Percentiles rank a stretch among this genome's conserved stretches.
phyloP scores from a whole-genome alignment of 1,140 invertebrate species.

The Marisa cornuarietis region DNA sequence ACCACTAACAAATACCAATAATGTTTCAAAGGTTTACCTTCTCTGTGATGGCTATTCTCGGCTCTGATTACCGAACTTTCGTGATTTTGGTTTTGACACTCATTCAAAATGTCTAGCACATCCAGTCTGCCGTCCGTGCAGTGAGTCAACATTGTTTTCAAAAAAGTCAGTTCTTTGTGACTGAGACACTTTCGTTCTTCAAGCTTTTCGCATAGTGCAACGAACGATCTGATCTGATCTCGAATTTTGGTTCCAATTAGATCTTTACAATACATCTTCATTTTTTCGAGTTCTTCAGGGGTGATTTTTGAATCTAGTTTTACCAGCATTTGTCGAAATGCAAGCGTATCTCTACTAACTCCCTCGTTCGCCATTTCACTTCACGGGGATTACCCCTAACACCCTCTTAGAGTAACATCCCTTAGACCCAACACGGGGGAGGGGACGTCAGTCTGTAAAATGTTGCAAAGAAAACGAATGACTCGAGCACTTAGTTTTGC shows the following conservation, averaged over 20 bases:
- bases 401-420: too few relatives aligned
- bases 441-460: too few relatives aligned
- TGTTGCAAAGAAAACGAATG: too few relatives aligned
- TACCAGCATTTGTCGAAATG: constrained; percentile 12
- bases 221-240: constrained; percentile 34
- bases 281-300: constrained; percentile 21
- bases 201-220: constrained; percentile 41
- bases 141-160: constrained; percentile 33
- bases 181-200: constrained; percentile 38
- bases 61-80: background rate
- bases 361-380: background rate
- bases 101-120: constrained; percentile 29
- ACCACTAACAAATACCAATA: background rate
- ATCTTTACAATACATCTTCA: constrained; percentile 45
- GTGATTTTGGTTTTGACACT: constrained; percentile 7
- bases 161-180: constrained; percentile 27
- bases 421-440: too few relatives aligned
- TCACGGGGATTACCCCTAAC: background rate
- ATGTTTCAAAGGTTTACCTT: background rate
- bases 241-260: constrained; percentile 35
- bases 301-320: constrained; percentile 8
- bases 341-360: background rate
- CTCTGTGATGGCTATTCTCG: background rate
- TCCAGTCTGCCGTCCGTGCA: constrained; percentile 38
- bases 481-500: too few relatives aligned